These are phyloP conservation scores for Hybos culiciformis DNA, from an alignment of 2,888 invertebrate species.

Conservation along the genomic window DNA sequence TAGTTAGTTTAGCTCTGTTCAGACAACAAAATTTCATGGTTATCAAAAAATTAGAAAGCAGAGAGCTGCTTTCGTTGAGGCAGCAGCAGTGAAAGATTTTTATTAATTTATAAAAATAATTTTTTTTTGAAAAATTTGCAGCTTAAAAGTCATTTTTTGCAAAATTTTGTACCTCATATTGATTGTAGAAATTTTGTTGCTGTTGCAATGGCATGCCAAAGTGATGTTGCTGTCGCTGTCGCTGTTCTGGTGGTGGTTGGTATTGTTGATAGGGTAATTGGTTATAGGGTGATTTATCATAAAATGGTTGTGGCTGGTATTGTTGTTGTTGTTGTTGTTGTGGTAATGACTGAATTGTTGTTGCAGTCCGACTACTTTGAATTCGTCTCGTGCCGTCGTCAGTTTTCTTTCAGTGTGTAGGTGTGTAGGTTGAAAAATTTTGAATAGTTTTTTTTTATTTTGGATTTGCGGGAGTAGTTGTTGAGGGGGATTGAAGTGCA, in stretches of 20 bases:
- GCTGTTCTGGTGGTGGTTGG: constrained; percentile 3
- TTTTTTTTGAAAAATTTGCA: no score
- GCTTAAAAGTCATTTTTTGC: no score
- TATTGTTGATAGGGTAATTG: constrained; percentile 6
- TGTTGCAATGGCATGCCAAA: constrained; percentile 8
- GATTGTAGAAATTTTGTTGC: constrained; percentile 18
- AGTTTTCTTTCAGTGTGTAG: constrained; percentile 3
- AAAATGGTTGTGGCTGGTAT: not conserved
- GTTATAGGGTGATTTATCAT: not conserved
- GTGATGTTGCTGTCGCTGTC: constrained; percentile 10
- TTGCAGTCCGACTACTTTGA: not conserved
- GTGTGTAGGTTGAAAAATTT: no score
- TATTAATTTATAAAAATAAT: no score
- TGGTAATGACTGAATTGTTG: constrained; percentile 2
- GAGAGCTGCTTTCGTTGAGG: no score
- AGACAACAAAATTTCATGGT: no score
- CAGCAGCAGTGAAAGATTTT: no score
- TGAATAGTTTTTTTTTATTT: no score
- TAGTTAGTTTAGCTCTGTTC: no score
- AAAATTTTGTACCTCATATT: no score
- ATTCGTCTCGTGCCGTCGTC: not conserved
- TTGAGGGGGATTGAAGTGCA: no score
- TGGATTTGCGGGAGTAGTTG: constrained; percentile 10
- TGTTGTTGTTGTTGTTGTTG: constrained; percentile 2
- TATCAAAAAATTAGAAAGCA: no score